These are phyloP conservation scores for Pelodiscus sinensis DNA, from an alignment of 2,113 vertebrate species.

Conservation along the genomic window DNA sequence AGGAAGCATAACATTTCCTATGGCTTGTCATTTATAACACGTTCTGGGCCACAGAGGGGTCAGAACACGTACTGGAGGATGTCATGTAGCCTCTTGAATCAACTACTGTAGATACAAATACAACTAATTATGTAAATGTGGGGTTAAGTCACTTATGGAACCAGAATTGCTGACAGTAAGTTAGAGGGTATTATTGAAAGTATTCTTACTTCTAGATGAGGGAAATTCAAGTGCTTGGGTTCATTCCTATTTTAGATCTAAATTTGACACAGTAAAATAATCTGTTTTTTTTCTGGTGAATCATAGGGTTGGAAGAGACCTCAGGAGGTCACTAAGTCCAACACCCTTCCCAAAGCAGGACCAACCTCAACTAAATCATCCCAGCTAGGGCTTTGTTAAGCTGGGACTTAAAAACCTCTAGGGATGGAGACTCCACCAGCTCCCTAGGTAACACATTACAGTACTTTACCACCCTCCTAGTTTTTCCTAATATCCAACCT, in stretches of 20 bases:
- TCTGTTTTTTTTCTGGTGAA: neutral
- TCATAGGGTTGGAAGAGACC: too few species aligned
- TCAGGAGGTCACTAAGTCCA: too few species aligned
- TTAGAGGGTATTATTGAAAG: neutral
- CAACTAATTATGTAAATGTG: neutral
- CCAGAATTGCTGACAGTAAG: neutral
- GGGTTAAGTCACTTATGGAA: neutral
- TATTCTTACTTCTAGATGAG: neutral
- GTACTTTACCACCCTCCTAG: too few species aligned
- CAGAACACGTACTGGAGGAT: neutral
- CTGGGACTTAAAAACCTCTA: too few species aligned
- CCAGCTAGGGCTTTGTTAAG: too few species aligned
- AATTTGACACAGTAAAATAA: neutral
- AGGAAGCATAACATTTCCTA: slow-evolving; percentile 14
- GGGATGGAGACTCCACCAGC: too few species aligned
- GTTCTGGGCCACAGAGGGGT: neutral
- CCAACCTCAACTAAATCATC: too few species aligned
- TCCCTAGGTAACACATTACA: too few species aligned
- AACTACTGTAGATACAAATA: neutral
- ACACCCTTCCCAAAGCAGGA: too few species aligned
- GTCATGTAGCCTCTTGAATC: neutral
- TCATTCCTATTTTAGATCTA: neutral
- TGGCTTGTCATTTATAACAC: neutral
- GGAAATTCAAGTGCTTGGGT: neutral
- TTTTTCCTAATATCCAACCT: too few species aligned